Evolutionary conservation across 2,888 invertebrate species (phyloP).

Genomic region (Pachycephus smyrnensis): DNA sequence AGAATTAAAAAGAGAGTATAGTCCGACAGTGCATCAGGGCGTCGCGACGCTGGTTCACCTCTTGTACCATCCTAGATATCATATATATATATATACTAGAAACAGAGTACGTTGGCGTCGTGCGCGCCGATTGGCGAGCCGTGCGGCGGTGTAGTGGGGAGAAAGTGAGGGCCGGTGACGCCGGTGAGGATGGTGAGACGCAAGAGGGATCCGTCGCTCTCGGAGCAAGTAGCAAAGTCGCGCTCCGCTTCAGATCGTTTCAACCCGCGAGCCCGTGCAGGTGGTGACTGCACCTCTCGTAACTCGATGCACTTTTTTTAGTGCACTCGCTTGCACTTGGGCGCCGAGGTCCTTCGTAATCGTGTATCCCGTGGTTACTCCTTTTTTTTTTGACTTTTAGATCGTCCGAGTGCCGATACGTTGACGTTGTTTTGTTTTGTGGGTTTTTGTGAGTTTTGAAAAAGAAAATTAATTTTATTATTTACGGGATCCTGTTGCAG

Average conservation of each 20-base stretch:
- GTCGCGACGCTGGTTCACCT: background rate
- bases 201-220: background rate
- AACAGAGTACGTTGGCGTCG: background rate
- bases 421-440: too few relatives aligned
- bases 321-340: too few relatives aligned
- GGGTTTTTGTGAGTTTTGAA: too few relatives aligned
- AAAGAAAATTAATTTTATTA: too few relatives aligned
- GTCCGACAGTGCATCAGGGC: background rate
- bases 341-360: too few relatives aligned
- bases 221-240: slow-evolving; percentile 17
- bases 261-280: slow-evolving; percentile 8
- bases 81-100: too few relatives aligned
- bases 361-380: too few relatives aligned
- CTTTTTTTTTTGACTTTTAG: too few relatives aligned
- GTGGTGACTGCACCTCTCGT: background rate
- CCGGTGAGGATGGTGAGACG: background rate
- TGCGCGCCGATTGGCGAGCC: background rate
- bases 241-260: slow-evolving; percentile 22
- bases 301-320: too few relatives aligned
- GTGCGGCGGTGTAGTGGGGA: background rate
- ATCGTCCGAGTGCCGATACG: too few relatives aligned
- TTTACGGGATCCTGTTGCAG: too few relatives aligned
- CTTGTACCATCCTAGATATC: background rate
- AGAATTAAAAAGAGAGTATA: slow-evolving; percentile 1
- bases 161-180: too few relatives aligned